Base-by-base conservation (phyloP, 92 coral and sea anemone genomes). In the Paramuricea clavata region DNA sequence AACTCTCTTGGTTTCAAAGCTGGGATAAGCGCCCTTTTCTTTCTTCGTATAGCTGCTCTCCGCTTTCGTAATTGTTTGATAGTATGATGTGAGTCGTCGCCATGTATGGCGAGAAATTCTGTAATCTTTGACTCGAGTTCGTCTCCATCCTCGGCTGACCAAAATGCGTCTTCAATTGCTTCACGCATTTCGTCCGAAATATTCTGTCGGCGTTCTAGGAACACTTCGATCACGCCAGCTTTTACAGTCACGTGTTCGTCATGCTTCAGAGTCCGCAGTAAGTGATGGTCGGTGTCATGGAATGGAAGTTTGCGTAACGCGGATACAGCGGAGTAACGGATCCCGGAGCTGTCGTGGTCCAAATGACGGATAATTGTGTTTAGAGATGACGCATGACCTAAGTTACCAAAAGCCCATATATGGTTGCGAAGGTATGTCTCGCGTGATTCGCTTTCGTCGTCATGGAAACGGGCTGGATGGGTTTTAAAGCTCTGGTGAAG, bases 381-480 rank as follows among this genome's bases (percentile, higher is more conserved):
- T 30, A 95, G 88, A 12, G 92, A 92, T 36, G 90, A 88, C 17
- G 65, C 49, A 44, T 94, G 94, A 34, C 98, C 98, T 9, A 94
- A 92, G 78, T 94, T 94, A 25, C 98, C 98, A 50, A 94, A 86
- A 28, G 95, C 98, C 95, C 98, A 94, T 47, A 94, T 74, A 54
- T 94, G 98, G 22, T 87, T 92, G 76, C 92, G 80, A 12, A 95
- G 84, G 64, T 92, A 91, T 9, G 85, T 26, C 36, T 89, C 98
- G 39, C 91, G 94, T 26, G 93, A 90, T 11, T 57, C 81, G 31
- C 93, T 93, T 33, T 60, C 73, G 0, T 90, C 91, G 43, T 92
- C 91, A 52, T 81, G 88, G 60, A 89, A 81, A 9, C 85, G 83
- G 28, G 70, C 78, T 47, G 98, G 92, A 78, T 93, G 93, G 79